Evolutionary conservation across 2,113 vertebrate genomes (phyloP).

Genomic region (Telmatochromis brichardi): DNA sequence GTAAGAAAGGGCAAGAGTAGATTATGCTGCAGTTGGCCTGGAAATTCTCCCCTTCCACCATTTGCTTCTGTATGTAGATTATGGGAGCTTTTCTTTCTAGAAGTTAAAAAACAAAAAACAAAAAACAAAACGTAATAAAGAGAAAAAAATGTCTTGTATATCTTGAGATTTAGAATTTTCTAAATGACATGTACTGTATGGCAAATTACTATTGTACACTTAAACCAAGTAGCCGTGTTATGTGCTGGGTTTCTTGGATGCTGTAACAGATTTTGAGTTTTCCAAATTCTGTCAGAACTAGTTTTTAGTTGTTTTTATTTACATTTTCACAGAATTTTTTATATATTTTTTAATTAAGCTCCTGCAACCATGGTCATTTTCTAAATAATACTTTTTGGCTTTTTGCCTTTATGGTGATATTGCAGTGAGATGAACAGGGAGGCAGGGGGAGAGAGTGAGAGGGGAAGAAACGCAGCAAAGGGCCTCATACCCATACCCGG

Average conservation of each 20-base stretch:
- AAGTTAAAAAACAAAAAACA: neutral
- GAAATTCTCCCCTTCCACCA: neutral
- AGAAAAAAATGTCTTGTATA: neutral
- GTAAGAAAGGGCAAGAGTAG: conserved; percentile 22
- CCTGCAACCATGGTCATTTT: neutral
- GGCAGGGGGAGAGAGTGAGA: neutral
- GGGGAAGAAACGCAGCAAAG: accelerated
- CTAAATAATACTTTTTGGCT: neutral
- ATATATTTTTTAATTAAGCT: accelerated
- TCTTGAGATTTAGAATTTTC: neutral
- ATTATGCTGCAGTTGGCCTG: neutral
- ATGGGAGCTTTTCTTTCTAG: neutral
- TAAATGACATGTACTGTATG: neutral
- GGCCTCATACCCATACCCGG: neutral
- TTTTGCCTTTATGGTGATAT: neutral
- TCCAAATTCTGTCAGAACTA: neutral
- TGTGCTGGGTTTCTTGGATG: neutral
- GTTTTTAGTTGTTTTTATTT: neutral
- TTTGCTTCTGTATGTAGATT: neutral
- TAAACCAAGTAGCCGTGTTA: neutral
- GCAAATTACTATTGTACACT: neutral
- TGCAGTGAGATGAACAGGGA: neutral
- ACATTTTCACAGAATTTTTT: neutral
- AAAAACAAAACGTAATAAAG: neutral
- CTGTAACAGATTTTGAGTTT: neutral